These are phyloP conservation scores for Brenthis daphne DNA, from an alignment of 2,888 invertebrate species.

Conservation along the genomic window DNA sequence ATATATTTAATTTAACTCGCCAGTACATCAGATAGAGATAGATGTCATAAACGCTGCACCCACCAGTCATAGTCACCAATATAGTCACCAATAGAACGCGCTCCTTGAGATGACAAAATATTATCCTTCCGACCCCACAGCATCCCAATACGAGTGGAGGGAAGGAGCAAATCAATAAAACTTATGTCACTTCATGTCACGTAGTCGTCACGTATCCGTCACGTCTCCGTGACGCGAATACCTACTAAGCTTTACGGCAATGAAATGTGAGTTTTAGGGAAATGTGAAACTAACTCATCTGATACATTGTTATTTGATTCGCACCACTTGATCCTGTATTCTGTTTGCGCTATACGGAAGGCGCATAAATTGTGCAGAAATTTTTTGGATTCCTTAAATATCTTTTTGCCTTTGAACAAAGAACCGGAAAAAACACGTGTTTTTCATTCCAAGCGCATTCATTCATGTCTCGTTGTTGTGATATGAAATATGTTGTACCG, in stretches of 20 bases:
- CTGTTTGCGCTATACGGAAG: conserved; percentile 17
- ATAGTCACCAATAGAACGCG: neutral
- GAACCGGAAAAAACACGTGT: conserved; percentile 10
- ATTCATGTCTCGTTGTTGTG: conserved; percentile 1
- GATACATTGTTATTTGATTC: conserved; percentile 32
- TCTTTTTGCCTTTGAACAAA: conserved; percentile 13
- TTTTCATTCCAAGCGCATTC: conserved; percentile 14
- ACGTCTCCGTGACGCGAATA: conserved; percentile 35
- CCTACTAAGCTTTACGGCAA: conserved; percentile 29
- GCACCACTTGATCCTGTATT: conserved; percentile 28
- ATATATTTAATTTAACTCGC: no score
- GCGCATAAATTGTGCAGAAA: conserved; percentile 10
- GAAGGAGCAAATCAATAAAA: conserved; percentile 35
- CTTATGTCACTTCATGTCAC: conserved; percentile 39
- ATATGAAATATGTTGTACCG: neutral
- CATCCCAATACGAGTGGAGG: conserved; percentile 20
- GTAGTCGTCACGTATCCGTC: conserved; percentile 37
- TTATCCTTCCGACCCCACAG: conserved; percentile 21
- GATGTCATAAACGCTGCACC: neutral
- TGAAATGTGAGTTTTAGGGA: conserved; percentile 35
- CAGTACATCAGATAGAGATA: no score
- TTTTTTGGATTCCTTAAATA: conserved; percentile 19
- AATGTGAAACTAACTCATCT: conserved; percentile 24
- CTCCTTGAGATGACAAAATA: conserved; percentile 16
- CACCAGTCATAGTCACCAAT: no score